These are phyloP conservation scores for Biston betularia DNA, from an alignment of 2,888 invertebrate species.

Conservation along the genomic window DNA sequence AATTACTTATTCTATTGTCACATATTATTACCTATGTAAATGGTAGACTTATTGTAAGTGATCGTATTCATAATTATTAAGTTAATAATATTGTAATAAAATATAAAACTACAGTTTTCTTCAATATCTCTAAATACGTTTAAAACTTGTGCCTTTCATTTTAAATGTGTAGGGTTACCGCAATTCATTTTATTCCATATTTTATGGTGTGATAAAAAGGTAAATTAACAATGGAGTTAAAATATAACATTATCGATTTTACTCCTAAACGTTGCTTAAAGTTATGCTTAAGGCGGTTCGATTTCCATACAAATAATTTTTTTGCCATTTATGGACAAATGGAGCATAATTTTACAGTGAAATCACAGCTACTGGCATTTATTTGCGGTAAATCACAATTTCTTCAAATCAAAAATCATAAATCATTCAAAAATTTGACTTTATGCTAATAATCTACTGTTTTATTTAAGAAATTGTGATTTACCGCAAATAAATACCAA, in stretches of 20 bases:
- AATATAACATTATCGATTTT: neutral
- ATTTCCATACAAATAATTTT: too few species aligned
- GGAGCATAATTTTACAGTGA: too few species aligned
- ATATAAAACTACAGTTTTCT: slow-evolving; percentile 17
- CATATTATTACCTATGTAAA: neutral
- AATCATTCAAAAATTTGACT: too few species aligned
- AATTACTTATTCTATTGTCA: neutral
- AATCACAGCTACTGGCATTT: too few species aligned
- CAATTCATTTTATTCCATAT: slow-evolving; percentile 28
- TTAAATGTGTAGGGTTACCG: slow-evolving; percentile 35
- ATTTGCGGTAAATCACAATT: too few species aligned
- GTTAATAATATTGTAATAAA: neutral
- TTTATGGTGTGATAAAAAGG: neutral
- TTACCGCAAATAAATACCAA: too few species aligned
- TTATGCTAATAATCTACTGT: too few species aligned
- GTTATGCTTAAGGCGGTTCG: too few species aligned
- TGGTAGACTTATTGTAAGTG: neutral
- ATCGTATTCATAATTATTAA: neutral
- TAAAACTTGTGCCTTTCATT: slow-evolving; percentile 62
- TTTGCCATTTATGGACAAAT: too few species aligned
- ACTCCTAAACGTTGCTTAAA: too few species aligned
- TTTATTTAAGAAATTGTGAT: too few species aligned
- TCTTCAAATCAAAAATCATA: too few species aligned
- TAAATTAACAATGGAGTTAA: neutral
- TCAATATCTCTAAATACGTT: slow-evolving; percentile 41